Percentiles rank a stretch among this genome's conserved stretches.
phyloP scores from a whole-genome alignment of 2,113 vertebrate genomes.

The Bubo scandiacus region DNA sequence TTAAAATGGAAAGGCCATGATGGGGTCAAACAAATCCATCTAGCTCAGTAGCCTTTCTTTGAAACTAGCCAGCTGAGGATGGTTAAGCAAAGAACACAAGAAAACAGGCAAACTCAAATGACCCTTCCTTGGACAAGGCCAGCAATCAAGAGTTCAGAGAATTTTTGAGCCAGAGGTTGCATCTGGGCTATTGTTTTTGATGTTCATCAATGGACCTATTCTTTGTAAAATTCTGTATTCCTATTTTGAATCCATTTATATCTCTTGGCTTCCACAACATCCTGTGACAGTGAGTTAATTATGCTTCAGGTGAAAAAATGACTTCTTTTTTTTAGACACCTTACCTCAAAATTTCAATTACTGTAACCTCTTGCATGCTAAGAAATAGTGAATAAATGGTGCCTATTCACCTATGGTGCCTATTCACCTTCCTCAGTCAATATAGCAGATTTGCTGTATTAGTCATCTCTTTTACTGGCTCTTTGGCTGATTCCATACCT shows the following conservation, averaged over 20 bases:
- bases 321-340: neutral
- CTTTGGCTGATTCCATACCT: neutral
- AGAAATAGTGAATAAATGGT: neutral
- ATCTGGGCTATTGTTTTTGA: constrained; percentile 52
- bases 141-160: constrained; percentile 1
- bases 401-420: neutral
- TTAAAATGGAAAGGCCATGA: neutral
- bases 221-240: constrained; percentile 26
- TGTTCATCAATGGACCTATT: constrained; percentile 38
- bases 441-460: neutral
- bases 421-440: neutral
- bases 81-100: neutral
- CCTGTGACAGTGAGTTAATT: constrained; percentile 25
- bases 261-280: constrained; percentile 28
- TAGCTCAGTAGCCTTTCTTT: neutral
- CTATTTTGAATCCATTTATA: constrained; percentile 35
- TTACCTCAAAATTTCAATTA: neutral
- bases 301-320: neutral
- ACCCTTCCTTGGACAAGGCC: neutral
- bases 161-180: constrained; percentile 16
- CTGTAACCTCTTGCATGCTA: neutral
- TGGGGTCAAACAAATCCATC: neutral
- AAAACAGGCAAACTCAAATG: neutral
- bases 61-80: neutral
- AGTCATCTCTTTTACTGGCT: neutral